Percentiles rank a stretch among this genome's conserved stretches.
Evolutionary conservation across 2,888 invertebrate species (phyloP).

Genomic region (Bombyx huttoni): DNA sequence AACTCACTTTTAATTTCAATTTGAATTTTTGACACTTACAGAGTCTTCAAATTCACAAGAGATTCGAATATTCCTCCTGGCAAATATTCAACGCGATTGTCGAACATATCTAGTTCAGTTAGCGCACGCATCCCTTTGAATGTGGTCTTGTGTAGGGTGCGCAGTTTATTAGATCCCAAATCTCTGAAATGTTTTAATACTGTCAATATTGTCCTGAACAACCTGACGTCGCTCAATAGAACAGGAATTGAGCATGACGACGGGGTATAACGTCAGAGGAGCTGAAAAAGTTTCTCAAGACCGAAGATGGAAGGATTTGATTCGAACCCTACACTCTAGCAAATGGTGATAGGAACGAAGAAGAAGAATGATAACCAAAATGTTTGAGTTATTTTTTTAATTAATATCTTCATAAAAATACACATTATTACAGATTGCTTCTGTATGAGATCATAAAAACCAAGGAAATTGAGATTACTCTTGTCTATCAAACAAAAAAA

Average conservation of each 20-base stretch:
- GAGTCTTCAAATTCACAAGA: constrained; percentile 73
- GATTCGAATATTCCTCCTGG: constrained; percentile 77
- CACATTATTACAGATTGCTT: not conserved
- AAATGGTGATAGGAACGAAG: no score
- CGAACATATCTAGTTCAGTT: constrained; percentile 79
- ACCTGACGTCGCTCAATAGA: no score
- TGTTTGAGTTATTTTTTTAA: no score
- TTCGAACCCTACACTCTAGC: no score
- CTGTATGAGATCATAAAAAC: not conserved
- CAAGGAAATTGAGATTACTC: not conserved
- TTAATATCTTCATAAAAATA: no score
- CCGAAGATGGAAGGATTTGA: no score
- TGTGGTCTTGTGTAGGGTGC: constrained; percentile 78
- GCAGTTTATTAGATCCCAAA: constrained; percentile 78
- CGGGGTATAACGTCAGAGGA: no score
- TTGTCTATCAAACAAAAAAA: not conserved
- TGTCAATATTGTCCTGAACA: no score
- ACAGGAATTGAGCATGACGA: no score
- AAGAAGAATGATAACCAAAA: not conserved
- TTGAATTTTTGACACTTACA: constrained; percentile 65
- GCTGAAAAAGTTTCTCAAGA: no score
- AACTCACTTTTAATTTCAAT: not conserved
- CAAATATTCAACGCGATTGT: constrained; percentile 79
- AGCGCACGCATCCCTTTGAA: constrained; percentile 77
- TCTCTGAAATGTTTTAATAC: constrained; percentile 67